Conservation (phyloP, 2,797 vertebrate genomes). For the Pangasius djambal region DNA sequence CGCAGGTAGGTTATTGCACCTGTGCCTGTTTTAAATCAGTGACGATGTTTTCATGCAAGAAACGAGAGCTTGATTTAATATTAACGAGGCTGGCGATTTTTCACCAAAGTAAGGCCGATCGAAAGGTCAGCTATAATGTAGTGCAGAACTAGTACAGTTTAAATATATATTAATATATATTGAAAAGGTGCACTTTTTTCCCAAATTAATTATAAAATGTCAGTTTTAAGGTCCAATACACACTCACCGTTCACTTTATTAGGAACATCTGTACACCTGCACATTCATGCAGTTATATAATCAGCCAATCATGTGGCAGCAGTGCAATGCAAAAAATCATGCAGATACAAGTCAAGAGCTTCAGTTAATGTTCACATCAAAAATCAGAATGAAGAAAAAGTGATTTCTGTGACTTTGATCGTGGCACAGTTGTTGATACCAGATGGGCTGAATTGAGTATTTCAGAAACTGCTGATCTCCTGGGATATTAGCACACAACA, state of each 20-base stretch:
- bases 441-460: not conserved
- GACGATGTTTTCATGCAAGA: constrained; percentile 28
- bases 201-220: not conserved
- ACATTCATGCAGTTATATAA: not conserved
- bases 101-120: not conserved
- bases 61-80: constrained; percentile 34
- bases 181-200: not conserved
- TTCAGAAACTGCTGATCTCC: not conserved
- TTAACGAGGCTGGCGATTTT: not conserved
- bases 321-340: not conserved
- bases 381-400: not conserved
- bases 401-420: not conserved
- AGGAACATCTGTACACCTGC: not conserved
- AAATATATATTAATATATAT: not conserved
- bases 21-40: constrained; percentile 36
- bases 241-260: not conserved
- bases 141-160: not conserved
- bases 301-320: not conserved
- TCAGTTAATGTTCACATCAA: not conserved
- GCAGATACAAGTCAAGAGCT: not conserved
- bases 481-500: not conserved
- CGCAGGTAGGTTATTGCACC: constrained; percentile 24
- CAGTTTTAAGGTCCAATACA: not conserved
- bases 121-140: not conserved
- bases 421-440: not conserved